phyloP scores from a whole-genome alignment of 2,888 invertebrate genomes.

The Noctua janthe region DNA sequence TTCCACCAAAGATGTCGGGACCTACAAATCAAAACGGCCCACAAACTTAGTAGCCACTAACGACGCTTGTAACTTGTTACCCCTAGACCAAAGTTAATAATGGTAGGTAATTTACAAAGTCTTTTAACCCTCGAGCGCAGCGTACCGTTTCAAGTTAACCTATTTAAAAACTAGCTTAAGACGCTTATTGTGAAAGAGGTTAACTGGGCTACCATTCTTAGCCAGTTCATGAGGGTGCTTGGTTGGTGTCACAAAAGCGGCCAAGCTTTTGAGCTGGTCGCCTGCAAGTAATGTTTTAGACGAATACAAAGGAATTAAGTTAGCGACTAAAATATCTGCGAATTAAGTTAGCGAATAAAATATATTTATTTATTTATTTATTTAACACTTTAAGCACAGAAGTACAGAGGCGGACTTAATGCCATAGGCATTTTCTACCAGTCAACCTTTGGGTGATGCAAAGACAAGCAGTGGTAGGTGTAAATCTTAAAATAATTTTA shows the following conservation, averaged over 20 bases:
- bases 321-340: slow-evolving; percentile 8
- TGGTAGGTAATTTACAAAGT: slow-evolving; percentile 41
- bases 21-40: slow-evolving; percentile 9
- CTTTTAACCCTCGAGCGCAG: slow-evolving; percentile 34
- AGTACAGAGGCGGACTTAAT: no score
- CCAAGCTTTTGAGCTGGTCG: slow-evolving; percentile 43
- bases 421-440: no score
- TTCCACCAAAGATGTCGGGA: neutral
- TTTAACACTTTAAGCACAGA: no score
- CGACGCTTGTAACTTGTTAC: slow-evolving; percentile 5
- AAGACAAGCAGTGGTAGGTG: no score
- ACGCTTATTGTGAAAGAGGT: slow-evolving; percentile 74
- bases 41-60: slow-evolving; percentile 8
- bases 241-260: slow-evolving; percentile 61
- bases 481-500: no score
- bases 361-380: no score
- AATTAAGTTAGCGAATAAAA: no score
- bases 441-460: no score
- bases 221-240: slow-evolving; percentile 63
- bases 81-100: slow-evolving; percentile 45
- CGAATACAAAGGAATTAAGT: slow-evolving; percentile 45
- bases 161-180: slow-evolving; percentile 75
- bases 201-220: slow-evolving; percentile 72
- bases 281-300: slow-evolving; percentile 36
- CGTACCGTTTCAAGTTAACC: slow-evolving; percentile 62